A percentile compares a stretch with the other conserved stretches of the same genome.
These are phyloP conservation scores for Ptychobarbus kaznakovi DNA, from an alignment of 2,797 vertebrate genomes.

Conservation along the genomic window DNA sequence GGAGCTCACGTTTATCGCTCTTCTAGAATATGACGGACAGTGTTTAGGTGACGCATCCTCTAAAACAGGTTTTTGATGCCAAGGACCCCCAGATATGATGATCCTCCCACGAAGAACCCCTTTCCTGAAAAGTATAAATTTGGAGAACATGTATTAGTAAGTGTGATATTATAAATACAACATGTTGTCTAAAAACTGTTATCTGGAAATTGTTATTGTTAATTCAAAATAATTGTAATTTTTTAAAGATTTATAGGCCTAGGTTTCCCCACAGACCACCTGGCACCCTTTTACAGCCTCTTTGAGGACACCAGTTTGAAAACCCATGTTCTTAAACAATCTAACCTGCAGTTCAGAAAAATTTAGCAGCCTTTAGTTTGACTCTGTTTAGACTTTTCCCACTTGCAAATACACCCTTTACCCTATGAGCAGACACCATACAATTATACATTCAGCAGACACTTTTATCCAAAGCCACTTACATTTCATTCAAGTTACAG, in stretches of 20 bases:
- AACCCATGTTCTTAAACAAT: constrained; percentile 37
- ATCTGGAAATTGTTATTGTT: neutral
- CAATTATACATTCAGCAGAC: too few species aligned
- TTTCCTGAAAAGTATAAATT: constrained; percentile 42
- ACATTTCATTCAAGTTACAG: too few species aligned
- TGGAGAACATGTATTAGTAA: constrained; percentile 4
- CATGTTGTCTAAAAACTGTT: neutral
- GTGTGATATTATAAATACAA: neutral
- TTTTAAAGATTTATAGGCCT: neutral
- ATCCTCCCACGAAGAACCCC: neutral
- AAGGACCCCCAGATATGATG: neutral
- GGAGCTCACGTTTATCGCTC: constrained; percentile 40
- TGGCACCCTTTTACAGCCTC: neutral
- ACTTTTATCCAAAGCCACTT: too few species aligned
- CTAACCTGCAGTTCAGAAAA: neutral
- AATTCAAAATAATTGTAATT: neutral
- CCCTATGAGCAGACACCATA: constrained; percentile 61
- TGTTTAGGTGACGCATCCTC: constrained; percentile 49
- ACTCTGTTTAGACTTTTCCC: constrained; percentile 26
- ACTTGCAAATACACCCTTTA: constrained; percentile 40
- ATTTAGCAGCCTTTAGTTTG: constrained; percentile 43
- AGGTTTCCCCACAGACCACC: neutral
- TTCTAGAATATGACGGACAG: constrained; percentile 47
- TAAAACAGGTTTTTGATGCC: neutral
- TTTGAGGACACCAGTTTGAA: constrained; percentile 21